Evolutionary conservation across 1,140 invertebrate species (phyloP).

Genomic region (Philotrypesis tridentata): DNA sequence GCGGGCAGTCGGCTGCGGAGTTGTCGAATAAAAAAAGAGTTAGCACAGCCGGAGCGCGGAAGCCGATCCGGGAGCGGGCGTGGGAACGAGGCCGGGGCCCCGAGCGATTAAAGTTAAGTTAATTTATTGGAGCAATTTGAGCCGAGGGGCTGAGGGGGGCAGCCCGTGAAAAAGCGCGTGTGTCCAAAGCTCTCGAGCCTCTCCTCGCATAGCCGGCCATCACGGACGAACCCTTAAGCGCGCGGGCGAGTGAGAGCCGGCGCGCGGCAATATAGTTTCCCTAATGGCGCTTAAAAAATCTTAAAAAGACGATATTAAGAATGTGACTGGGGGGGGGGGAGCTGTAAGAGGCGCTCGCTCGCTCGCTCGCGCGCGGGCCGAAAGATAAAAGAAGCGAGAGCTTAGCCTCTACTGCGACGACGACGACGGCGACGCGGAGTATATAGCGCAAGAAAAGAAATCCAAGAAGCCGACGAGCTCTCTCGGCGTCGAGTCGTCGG

Average conservation of each 20-base stretch:
- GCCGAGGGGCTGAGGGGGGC: slow-evolving; percentile 51
- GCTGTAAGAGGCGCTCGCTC: slow-evolving; percentile 42
- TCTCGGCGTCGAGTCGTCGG: background rate
- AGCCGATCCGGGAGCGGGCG: slow-evolving; percentile 54
- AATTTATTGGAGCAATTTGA: slow-evolving; percentile 73
- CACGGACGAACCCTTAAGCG: slow-evolving; percentile 44
- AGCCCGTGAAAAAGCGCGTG: slow-evolving; percentile 61
- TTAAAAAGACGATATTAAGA: slow-evolving; percentile 74
- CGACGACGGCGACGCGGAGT: too few relatives aligned
- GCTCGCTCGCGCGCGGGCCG: slow-evolving; percentile 26
- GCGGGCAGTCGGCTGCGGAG: background rate
- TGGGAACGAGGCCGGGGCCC: slow-evolving; percentile 51
- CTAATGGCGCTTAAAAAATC: slow-evolving; percentile 74
- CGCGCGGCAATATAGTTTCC: slow-evolving; percentile 74
- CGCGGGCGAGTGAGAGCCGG: slow-evolving; percentile 52
- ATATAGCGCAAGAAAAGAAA: slow-evolving; percentile 44
- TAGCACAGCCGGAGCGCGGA: slow-evolving; percentile 55
- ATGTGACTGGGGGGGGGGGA: slow-evolving; percentile 73
- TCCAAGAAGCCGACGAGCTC: slow-evolving; percentile 16
- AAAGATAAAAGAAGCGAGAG: slow-evolving; percentile 37
- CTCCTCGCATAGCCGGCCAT: slow-evolving; percentile 1
- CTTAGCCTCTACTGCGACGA: too few relatives aligned
- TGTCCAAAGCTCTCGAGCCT: slow-evolving; percentile 58
- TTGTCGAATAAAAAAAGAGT: slow-evolving; percentile 46
- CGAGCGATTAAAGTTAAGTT: slow-evolving; percentile 69